These are phyloP conservation scores for Nymphalis io DNA, from an alignment of 1,140 invertebrate genomes.

Conservation along the genomic window DNA sequence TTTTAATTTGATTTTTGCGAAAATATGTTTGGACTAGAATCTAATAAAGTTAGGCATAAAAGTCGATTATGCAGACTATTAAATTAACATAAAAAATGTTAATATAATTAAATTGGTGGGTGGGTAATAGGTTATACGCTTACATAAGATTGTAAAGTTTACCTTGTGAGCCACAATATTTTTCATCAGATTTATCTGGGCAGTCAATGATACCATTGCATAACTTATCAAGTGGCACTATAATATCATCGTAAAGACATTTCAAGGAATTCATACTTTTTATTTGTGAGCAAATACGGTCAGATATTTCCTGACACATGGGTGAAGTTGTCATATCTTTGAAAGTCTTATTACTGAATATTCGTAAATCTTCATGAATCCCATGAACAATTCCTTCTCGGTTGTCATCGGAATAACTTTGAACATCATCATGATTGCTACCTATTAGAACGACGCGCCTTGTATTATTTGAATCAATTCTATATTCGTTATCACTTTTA, in stretches of 20 bases:
- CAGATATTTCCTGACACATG: conserved; percentile 33
- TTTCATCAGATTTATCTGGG: conserved; percentile 54
- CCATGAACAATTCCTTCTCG: neutral
- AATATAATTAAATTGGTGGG: too few species aligned
- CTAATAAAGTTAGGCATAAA: too few species aligned
- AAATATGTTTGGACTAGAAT: too few species aligned
- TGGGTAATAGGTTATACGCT: too few species aligned
- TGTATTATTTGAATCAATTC: conserved; percentile 6
- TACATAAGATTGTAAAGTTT: too few species aligned
- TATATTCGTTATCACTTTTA: neutral
- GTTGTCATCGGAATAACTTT: neutral
- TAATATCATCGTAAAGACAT: conserved; percentile 46
- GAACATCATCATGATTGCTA: neutral
- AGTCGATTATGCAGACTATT: too few species aligned
- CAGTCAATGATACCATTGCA: conserved; percentile 59
- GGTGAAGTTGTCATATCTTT: neutral
- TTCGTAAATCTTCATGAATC: neutral
- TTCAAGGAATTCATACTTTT: conserved; percentile 47
- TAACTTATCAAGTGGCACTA: conserved; percentile 50
- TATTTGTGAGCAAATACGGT: conserved; percentile 49
- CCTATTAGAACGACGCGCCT: neutral
- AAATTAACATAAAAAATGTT: too few species aligned
- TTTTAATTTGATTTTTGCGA: too few species aligned
- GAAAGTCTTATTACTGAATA: neutral
- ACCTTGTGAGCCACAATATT: conserved; percentile 57